Percentiles rank a stretch among this genome's conserved stretches.
phyloP scores from a whole-genome alignment of 2,113 vertebrate genomes.

The Argyrosomus japonicus region DNA sequence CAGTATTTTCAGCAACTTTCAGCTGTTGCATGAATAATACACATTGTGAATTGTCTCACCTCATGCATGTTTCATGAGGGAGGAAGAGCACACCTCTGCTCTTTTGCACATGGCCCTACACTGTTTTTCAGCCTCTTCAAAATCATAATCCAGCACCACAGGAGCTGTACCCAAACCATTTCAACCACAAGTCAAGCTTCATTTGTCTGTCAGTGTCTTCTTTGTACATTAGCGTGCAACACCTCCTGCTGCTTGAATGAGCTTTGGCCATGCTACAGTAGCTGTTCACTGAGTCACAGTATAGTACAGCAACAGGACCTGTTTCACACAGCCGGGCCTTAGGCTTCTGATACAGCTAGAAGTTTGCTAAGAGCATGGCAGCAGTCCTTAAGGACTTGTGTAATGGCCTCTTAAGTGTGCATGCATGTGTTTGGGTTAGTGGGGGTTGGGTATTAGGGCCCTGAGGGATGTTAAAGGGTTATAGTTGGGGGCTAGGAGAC shows the following conservation, averaged over 20 bases:
- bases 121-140: background rate
- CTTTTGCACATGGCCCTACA: background rate
- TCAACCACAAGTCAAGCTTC: conserved; percentile 43
- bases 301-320: background rate
- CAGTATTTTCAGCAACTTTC: conserved; percentile 46
- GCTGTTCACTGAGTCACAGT: conserved; percentile 32
- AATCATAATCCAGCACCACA: conserved; percentile 10
- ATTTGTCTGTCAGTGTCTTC: conserved; percentile 17
- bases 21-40: conserved; percentile 62
- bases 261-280: conserved; percentile 20
- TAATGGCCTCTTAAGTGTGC: conserved; percentile 38
- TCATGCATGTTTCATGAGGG: conserved; percentile 71
- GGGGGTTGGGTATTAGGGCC: conserved; percentile 17
- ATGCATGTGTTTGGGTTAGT: conserved; percentile 4
- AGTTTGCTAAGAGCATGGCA: conserved; percentile 15
- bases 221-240: conserved; percentile 30
- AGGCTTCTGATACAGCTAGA: conserved; percentile 10
- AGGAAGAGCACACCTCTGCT: conserved; percentile 28
- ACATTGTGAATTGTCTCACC: conserved; percentile 51
- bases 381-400: conserved; percentile 9
- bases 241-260: conserved; percentile 45
- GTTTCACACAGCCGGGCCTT: background rate
- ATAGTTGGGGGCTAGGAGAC: background rate
- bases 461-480: conserved; percentile 16
- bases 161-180: conserved; percentile 15